Percentiles rank a stretch among this genome's conserved stretches.
These are phyloP conservation scores for Linepithema humile DNA, from an alignment of 1,140 invertebrate species.

Conservation along the genomic window DNA sequence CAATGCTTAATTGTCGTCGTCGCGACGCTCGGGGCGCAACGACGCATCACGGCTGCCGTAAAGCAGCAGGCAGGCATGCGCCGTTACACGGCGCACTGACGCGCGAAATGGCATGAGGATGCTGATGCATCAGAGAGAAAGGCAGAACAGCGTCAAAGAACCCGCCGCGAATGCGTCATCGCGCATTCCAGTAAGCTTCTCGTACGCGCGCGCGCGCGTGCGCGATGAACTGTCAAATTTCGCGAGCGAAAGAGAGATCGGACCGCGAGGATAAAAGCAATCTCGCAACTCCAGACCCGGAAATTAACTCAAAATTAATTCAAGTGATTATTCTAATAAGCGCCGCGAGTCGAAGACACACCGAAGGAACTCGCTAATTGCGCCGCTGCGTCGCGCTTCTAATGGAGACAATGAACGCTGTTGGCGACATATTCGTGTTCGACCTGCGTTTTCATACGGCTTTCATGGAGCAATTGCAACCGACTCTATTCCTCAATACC, in stretches of 20 bases:
- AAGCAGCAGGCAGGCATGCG: slow-evolving; percentile 54
- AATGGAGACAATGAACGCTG: background rate
- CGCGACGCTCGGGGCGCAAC: slow-evolving; percentile 35
- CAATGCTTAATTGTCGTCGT: slow-evolving; percentile 65
- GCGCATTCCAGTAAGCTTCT: slow-evolving; percentile 2
- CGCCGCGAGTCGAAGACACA: slow-evolving; percentile 34
- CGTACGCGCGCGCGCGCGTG: background rate
- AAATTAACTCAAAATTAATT: slow-evolving; percentile 15
- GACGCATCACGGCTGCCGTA: slow-evolving; percentile 43
- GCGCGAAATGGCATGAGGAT: slow-evolving; percentile 52
- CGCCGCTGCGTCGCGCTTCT: background rate
- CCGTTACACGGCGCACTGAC: slow-evolving; percentile 33
- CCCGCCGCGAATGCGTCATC: slow-evolving; percentile 21
- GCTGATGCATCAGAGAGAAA: background rate
- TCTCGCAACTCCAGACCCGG: background rate
- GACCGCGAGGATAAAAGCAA: background rate
- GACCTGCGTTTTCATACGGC: slow-evolving; percentile 7
- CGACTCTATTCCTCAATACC: slow-evolving; percentile 12
- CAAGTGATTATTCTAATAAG: slow-evolving; percentile 52
- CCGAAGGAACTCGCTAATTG: slow-evolving; percentile 41
- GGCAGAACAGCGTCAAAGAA: slow-evolving; percentile 24
- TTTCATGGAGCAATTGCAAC: slow-evolving; percentile 5
- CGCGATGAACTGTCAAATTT: background rate
- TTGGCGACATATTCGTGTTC: background rate
- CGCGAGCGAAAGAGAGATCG: background rate